Evolutionary conservation across 2,113 vertebrate genomes (phyloP).

Genomic region (Rhynchopsitta pachyrhyncha): DNA sequence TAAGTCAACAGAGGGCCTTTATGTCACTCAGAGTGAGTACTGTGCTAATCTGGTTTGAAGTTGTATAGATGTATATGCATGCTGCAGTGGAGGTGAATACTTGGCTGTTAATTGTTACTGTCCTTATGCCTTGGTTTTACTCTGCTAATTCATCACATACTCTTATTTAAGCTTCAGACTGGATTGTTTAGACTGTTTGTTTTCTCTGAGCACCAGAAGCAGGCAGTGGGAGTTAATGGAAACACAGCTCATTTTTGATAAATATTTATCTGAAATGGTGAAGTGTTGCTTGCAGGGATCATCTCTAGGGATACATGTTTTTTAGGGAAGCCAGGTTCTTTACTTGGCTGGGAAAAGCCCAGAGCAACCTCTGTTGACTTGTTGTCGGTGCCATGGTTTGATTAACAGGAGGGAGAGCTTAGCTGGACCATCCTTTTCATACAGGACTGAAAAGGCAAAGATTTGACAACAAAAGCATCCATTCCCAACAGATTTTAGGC

Average conservation of each 20-base stretch:
- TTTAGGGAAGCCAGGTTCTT: background rate
- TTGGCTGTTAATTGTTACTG: background rate
- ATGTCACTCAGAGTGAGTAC: constrained; percentile 81
- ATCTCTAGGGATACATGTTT: background rate
- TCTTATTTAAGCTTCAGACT: background rate
- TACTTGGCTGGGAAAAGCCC: background rate
- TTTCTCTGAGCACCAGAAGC: background rate
- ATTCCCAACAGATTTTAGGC: background rate
- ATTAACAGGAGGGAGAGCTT: background rate
- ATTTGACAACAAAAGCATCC: background rate
- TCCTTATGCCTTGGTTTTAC: background rate
- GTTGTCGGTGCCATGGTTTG: background rate
- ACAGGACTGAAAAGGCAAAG: background rate
- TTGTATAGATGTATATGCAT: background rate
- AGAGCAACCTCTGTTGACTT: background rate
- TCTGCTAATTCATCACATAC: background rate
- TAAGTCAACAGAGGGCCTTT: constrained; percentile 71
- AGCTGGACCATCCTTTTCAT: background rate
- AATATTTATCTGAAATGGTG: constrained; percentile 27
- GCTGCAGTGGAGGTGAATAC: background rate
- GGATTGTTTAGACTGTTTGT: background rate
- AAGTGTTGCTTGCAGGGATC: background rate
- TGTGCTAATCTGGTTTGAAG: background rate
- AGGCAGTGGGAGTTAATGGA: background rate
- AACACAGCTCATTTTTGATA: constrained; percentile 14